Conservation (phyloP, 2,888 invertebrate species). For the Drosophila peninsularis region DNA sequence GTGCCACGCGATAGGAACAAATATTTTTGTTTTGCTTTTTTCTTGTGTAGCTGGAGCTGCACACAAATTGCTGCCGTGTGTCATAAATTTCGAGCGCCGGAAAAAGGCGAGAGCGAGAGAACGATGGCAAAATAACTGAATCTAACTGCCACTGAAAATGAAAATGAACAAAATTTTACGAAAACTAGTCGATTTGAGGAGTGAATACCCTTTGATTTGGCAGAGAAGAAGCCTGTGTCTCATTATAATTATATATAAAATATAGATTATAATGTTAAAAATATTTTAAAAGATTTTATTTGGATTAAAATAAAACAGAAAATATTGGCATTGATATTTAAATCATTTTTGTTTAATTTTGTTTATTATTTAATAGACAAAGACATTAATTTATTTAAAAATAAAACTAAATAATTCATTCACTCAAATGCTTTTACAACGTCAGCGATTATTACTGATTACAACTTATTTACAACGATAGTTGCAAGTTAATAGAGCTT, state of each 20-base stretch:
- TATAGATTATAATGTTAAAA: too few relatives aligned
- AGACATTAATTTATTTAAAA: too few relatives aligned
- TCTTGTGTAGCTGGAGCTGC: constrained; percentile 26
- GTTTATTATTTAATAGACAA: too few relatives aligned
- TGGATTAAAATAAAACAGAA: too few relatives aligned
- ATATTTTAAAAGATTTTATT: not conserved
- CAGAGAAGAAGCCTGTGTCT: not conserved
- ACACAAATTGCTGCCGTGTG: constrained; percentile 67
- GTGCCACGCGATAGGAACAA: constrained; percentile 56
- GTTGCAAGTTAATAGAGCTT: too few relatives aligned
- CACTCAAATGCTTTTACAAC: too few relatives aligned
- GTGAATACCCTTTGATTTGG: constrained; percentile 22
- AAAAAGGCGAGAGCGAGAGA: not conserved
- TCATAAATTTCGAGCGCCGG: constrained; percentile 63
- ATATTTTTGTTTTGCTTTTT: constrained; percentile 15
- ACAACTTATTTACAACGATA: too few relatives aligned
- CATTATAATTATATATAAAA: too few relatives aligned
- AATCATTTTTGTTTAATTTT: too few relatives aligned
- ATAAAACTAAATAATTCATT: too few relatives aligned
- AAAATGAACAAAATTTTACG: constrained; percentile 19
- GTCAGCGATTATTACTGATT: too few relatives aligned
- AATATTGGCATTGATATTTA: too few relatives aligned
- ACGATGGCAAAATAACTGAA: constrained; percentile 43
- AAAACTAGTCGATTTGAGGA: not conserved
- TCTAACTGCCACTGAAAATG: constrained; percentile 32